Evolutionary conservation across 2,888 invertebrate genomes (phyloP), one percentile per base, ranked within the genome.

Genomic region (Polyommatus iphigenia): DNA sequence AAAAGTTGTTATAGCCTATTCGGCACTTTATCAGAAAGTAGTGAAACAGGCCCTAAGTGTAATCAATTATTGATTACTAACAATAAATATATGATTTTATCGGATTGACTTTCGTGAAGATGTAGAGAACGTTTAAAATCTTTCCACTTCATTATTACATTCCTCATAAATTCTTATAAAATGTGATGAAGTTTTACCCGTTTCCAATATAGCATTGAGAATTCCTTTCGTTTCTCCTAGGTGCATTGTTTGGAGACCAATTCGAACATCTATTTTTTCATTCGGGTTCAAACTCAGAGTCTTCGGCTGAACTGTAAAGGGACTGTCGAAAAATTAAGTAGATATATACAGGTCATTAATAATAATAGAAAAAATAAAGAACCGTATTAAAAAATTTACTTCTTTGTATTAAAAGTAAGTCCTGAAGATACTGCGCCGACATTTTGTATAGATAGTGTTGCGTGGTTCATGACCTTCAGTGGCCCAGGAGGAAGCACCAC

Each of bases 271-370:
- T 75, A 94, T 86, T 72, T 89, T 91, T 81, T 95, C 90, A 36
- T 91, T 88, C 6, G 94, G 90, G 50, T 88, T 88, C 73, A 96
- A 85, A 80, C 91, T 89, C 0, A 92, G 95, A 57, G 94, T 95
- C 79, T 89, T 87, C 0, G 96, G 95, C 77, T 90, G 86, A 8
- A 95, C 91, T 78, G 90, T 89, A 87, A 96, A 96, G 18, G 95
- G 95, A 79, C 94, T 94, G 84, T 54, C 87, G 89, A 76, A 73
- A 46, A 46, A 46, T 13, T 10, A 46, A 46, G 46, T 10, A 54
- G 54, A 54, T 54, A 54, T 54, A 54, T 18, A 46, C 2, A 3
- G 46, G 10, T 0, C 10, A 46, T 10, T 46, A 46, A 0, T 46
- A 13, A 46, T 46, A 13, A 13, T 3, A 46, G 6, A 46, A 46